Percentiles rank a stretch among this genome's conserved stretches.
phyloP scores from a whole-genome alignment of 2,113 vertebrate species.

The Rissa tridactyla region DNA sequence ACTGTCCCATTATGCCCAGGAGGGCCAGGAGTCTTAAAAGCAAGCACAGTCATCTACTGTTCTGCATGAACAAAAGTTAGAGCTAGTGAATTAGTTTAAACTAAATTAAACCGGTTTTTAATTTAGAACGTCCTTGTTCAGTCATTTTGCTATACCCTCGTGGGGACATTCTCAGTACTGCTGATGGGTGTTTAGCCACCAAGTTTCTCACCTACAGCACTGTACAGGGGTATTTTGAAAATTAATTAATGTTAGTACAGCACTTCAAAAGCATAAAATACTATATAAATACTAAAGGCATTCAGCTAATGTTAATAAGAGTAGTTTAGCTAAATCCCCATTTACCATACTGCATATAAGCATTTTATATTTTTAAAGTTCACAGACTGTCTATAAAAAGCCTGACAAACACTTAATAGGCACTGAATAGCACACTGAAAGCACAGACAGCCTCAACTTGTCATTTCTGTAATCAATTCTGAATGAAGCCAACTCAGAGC shows the following conservation, averaged over 20 bases:
- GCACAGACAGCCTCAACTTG: not conserved
- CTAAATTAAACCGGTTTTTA: not conserved
- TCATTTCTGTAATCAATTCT: not conserved
- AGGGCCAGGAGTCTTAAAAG: not conserved
- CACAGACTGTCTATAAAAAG: not conserved
- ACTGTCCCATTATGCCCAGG: not conserved
- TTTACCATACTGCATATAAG: not conserved
- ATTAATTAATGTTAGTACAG: not conserved
- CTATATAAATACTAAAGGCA: not conserved
- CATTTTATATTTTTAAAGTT: not conserved
- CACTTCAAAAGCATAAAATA: not conserved
- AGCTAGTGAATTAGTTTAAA: not conserved
- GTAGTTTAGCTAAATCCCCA: not conserved
- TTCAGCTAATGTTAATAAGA: not conserved
- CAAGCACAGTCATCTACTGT: not conserved
- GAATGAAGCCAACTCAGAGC: not conserved
- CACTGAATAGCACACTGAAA: not conserved
- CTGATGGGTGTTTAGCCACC: not conserved
- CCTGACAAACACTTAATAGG: not conserved
- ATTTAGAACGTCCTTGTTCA: not conserved
- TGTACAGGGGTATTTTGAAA: not conserved
- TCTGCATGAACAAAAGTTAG: not conserved
- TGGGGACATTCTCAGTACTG: not conserved
- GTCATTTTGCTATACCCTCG: not conserved
- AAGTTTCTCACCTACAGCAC: not conserved